A percentile compares a stretch with the other conserved stretches of the same genome.
Evolutionary conservation across 1,140 invertebrate species (phyloP).

Genomic region (Amphibalanus amphitrite): DNA sequence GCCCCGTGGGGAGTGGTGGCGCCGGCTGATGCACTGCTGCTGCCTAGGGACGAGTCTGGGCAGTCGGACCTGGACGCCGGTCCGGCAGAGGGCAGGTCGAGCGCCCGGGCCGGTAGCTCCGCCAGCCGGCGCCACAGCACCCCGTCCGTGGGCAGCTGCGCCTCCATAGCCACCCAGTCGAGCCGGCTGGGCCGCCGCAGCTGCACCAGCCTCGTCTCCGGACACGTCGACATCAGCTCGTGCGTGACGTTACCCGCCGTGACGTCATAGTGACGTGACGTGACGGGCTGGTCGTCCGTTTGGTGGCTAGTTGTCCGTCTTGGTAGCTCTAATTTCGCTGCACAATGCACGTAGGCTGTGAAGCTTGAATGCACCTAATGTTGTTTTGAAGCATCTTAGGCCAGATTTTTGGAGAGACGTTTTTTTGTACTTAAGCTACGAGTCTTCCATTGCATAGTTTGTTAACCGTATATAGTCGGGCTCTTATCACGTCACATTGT

Average conservation of each 20-base stretch:
- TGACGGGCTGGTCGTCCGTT: too few species aligned
- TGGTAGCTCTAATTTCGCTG: too few species aligned
- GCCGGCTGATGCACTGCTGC: not conserved
- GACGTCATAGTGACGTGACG: not conserved
- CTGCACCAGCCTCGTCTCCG: not conserved
- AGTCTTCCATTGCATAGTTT: too few species aligned
- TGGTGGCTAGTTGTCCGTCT: too few species aligned
- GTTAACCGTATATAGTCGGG: too few species aligned
- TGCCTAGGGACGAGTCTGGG: not conserved
- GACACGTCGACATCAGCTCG: not conserved
- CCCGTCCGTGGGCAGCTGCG: not conserved
- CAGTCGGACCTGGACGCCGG: slow-evolving; percentile 22
- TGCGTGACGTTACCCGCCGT: not conserved
- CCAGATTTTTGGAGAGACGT: too few species aligned
- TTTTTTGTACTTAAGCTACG: too few species aligned
- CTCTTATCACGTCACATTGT: too few species aligned
- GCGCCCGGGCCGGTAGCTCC: slow-evolving; percentile 13
- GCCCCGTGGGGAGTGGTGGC: too few species aligned
- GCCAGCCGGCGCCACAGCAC: slow-evolving; percentile 7
- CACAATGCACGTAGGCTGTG: too few species aligned
- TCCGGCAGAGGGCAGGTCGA: not conserved
- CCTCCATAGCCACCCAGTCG: not conserved
- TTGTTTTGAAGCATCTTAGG: too few species aligned
- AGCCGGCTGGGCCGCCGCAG: not conserved
- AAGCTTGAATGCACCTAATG: too few species aligned